Conservation (phyloP, 2,797 vertebrate species). For the Buphagus erythrorhynchus region DNA sequence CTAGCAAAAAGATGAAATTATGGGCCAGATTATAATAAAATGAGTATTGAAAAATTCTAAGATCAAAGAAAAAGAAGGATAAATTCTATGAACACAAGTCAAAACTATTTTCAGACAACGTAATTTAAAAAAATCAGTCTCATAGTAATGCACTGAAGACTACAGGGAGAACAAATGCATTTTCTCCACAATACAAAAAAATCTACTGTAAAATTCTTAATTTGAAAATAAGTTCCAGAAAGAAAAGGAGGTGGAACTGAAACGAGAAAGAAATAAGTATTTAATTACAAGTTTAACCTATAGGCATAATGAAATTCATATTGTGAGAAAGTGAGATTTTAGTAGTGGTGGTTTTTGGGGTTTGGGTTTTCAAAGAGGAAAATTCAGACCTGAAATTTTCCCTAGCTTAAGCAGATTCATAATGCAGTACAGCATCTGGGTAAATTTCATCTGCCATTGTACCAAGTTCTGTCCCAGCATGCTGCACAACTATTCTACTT, state of each 20-base stretch:
- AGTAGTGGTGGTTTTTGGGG: neutral
- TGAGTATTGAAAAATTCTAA: neutral
- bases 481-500: accelerated
- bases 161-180: neutral
- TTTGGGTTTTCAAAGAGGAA: neutral
- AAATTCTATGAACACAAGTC: neutral
- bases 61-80: neutral
- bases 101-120: neutral
- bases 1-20: neutral
- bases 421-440: neutral
- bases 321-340: neutral
- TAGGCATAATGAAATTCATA: neutral
- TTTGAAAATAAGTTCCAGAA: neutral
- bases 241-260: neutral
- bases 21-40: neutral
- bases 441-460: neutral
- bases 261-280: neutral
- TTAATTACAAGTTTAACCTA: neutral
- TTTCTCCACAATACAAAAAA: neutral
- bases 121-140: neutral
- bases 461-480: neutral
- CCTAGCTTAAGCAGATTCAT: neutral
- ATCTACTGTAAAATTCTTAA: neutral
- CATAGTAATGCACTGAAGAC: neutral
- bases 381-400: neutral